phyloP scores from a whole-genome alignment of 2,797 vertebrate species.

The Acridotheres tristis region DNA sequence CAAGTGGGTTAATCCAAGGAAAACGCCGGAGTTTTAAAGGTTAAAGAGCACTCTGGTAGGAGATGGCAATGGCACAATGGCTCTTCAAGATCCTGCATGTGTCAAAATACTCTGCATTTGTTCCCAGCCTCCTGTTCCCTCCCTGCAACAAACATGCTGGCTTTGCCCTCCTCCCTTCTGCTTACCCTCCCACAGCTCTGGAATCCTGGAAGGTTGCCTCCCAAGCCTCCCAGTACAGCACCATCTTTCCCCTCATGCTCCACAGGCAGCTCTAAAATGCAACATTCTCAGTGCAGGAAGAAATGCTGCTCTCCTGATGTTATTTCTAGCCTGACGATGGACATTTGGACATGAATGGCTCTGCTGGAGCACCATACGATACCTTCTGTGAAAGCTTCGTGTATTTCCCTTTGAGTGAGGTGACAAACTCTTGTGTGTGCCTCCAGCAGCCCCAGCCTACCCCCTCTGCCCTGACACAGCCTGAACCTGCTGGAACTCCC shows the following conservation, averaged over 20 bases:
- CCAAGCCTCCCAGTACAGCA: not conserved
- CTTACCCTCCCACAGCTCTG: not conserved
- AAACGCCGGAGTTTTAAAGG: not conserved
- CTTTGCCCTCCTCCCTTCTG: not conserved
- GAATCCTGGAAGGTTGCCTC: not conserved
- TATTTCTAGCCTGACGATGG: not conserved
- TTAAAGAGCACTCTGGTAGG: not conserved
- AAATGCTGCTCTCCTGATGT: not conserved
- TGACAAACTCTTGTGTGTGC: not conserved
- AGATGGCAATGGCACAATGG: not conserved
- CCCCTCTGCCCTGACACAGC: not conserved
- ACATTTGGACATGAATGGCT: not conserved
- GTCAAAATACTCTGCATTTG: not conserved
- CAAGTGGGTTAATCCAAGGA: not conserved
- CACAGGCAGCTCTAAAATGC: not conserved
- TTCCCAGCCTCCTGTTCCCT: not conserved
- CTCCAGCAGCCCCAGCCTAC: not conserved
- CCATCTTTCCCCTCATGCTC: not conserved
- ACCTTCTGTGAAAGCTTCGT: not conserved
- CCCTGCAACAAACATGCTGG: not conserved
- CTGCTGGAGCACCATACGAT: not conserved
- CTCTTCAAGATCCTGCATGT: accelerated
- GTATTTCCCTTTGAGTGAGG: not conserved
- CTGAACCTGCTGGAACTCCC: not conserved
- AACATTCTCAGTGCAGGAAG: not conserved